Base-by-base conservation (phyloP, 2,888 invertebrate genomes). In the Adelognathus sp. region DNA sequence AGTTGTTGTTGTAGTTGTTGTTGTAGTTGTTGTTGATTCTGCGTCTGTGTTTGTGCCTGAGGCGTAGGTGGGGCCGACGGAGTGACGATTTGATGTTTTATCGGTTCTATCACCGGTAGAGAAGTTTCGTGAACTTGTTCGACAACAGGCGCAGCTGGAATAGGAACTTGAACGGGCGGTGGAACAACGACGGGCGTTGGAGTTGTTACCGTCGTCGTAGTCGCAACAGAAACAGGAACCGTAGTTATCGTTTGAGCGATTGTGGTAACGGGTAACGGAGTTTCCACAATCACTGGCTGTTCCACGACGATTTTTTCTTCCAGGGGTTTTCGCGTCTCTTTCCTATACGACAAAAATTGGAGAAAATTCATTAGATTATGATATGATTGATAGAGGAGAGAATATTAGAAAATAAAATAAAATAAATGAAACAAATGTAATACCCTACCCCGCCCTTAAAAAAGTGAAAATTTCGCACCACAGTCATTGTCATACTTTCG, bases 301-400 rank as follows among this genome's bases (percentile, higher is more conserved):
- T 89, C 88, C 24, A 81, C 73, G 3, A 66, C 63, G 7, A 75
- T 52, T 44, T 84, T 86, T 27, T 86, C 84, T 16, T 86, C 84
- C 0, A 78, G 16, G 2, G 81, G 78, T 21, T 82, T 82, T 11
- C 81, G 72, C 2, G 44, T 14, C 21, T 85, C 85, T 77, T 86
- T 86, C 21, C 83, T 86, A 36, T n/a, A 61, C 54, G 50, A 46
- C 16, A 6, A 44, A 4, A 16, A 44, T 31, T 31, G 14, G 7
- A 24, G 18, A 46, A 46, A n/a, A 9, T 33, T 6, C 11, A 21
- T 9, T 56, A 29, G 29, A 14, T 7, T 14, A 31, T 18, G 6
- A 54, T 29, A 5, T 31, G 31, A 31, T 31, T 31, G 7, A 31
- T 5, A 31, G 31, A 5, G 3, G 31, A 31, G 7, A 5, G 3